Evolutionary conservation across 35 echinoderm and acorn worm genomes (phyloP).

Genomic region (Hemicentrotus pulcherrimus): DNA sequence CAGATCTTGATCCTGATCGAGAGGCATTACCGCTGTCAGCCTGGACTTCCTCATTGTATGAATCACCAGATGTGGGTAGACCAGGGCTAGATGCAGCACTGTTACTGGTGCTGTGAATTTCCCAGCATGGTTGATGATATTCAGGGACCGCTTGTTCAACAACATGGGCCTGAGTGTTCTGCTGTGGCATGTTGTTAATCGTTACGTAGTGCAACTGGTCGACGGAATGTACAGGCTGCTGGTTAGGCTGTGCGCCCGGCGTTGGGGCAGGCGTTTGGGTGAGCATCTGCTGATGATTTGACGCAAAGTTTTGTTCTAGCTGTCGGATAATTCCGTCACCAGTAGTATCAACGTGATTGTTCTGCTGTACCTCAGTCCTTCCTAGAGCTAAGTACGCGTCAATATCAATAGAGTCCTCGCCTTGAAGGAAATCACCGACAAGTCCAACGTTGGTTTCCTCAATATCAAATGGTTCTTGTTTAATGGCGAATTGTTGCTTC

Average conservation of each 20-base stretch:
- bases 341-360: not conserved
- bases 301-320: not conserved
- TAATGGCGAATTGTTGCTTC: not conserved
- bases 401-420: conserved; percentile 56
- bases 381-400: conserved; percentile 26
- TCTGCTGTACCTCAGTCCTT: too few species aligned
- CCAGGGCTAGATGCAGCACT: conserved; percentile 39
- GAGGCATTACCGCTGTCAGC: not conserved
- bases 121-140: not conserved
- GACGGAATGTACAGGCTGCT: conserved; percentile 20
- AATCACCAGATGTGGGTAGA: conserved; percentile 13
- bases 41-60: not conserved
- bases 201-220: not conserved
- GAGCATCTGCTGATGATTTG: not conserved
- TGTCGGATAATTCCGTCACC: conserved; percentile 18
- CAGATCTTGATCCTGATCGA: not conserved
- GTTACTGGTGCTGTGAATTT: not conserved
- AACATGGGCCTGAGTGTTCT: conserved; percentile 23
- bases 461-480: conserved; percentile 30
- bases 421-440: conserved; percentile 38
- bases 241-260: not conserved
- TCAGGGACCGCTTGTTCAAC: not conserved
- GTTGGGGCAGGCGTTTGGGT: not conserved
- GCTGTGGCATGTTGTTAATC: not conserved
- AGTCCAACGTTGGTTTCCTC: conserved; percentile 47